Conservation (phyloP, 2,888 invertebrate species). For the Paralinhomoeus sp. region DNA sequence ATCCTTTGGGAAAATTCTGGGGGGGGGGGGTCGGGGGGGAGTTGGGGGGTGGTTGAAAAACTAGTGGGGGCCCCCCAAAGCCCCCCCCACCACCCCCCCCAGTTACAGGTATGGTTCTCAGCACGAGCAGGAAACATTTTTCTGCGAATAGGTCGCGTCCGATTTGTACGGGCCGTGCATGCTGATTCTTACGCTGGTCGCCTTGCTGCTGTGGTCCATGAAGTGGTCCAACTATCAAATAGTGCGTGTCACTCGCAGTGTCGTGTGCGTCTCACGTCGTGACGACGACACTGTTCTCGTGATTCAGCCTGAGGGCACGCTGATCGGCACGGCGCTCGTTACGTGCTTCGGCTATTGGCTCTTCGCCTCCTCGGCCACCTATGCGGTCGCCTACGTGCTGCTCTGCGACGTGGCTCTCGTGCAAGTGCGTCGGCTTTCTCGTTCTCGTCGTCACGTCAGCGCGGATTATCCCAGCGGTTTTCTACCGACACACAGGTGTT, state of each 20-base stretch:
- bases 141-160: conserved; percentile 17
- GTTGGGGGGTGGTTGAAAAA: too few relatives aligned
- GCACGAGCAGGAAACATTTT: conserved; percentile 1
- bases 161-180: conserved; percentile 33
- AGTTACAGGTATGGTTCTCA: too few relatives aligned
- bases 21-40: too few relatives aligned
- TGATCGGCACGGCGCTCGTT: conserved; percentile 33
- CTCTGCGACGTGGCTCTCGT: conserved; percentile 27
- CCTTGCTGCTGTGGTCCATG: conserved; percentile 31
- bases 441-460: too few relatives aligned
- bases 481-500: too few relatives aligned
- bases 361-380: conserved; percentile 27
- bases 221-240: conserved; percentile 28
- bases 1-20: too few relatives aligned
- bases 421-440: conserved; percentile 28
- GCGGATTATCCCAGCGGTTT: too few relatives aligned
- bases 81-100: too few relatives aligned
- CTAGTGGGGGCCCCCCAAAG: too few relatives aligned
- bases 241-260: conserved; percentile 15
- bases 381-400: conserved; percentile 24
- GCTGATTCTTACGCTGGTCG: conserved; percentile 32
- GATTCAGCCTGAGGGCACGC: conserved; percentile 31
- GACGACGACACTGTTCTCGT: background rate
- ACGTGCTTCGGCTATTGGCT: conserved; percentile 34
- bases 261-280: too few relatives aligned